Base-by-base conservation (phyloP, 2,113 vertebrate genomes). In the Poeciliopsis turrubarensis region DNA sequence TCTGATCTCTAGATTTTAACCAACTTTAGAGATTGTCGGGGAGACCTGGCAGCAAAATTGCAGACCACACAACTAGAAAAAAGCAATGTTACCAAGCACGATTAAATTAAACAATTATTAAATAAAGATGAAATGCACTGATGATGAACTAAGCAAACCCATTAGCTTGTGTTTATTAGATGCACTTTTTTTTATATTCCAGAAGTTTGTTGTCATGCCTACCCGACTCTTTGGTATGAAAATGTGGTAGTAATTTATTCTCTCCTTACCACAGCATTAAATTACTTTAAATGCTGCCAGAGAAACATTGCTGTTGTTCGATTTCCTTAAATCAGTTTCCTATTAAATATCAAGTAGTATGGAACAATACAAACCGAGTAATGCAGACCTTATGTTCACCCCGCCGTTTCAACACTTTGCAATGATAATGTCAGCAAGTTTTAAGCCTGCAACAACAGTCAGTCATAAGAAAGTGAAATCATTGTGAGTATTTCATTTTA, bases 381-480 rank as follows among this genome's bases (percentile, higher is more conserved):
- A 76, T 61, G 61, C 54, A 19, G 39, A 65, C 34, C 47, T 41
- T 1, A 51, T 70, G 73, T 66, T 65, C 15, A 44, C 41, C 14
- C 15, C 4, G 1, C 14, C 15, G 4, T n/a, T n/a, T n/a, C n/a
- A n/a, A n/a, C n/a, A n/a, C n/a, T n/a, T n/a, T n/a, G n/a, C n/a
- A n/a, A n/a, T n/a, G n/a, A n/a, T n/a, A n/a, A n/a, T n/a, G n/a
- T n/a, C n/a, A n/a, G n/a, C n/a, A n/a, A n/a, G n/a, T n/a, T n/a
- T n/a, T n/a, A n/a, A n/a, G n/a, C n/a, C n/a, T n/a, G n/a, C n/a
- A n/a, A n/a, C n/a, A n/a, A n/a, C 30, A 64, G 15, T 32, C 30
- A 63, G 29, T 64, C 30, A 64, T 31, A 64, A 27, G 26, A 27
- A 27, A 47, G 6, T 19, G 44, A 19, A 5, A 47, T 47, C 14